Evolutionary conservation across 2,888 invertebrate genomes (phyloP).

Genomic region (Lycophotia porphyrea): DNA sequence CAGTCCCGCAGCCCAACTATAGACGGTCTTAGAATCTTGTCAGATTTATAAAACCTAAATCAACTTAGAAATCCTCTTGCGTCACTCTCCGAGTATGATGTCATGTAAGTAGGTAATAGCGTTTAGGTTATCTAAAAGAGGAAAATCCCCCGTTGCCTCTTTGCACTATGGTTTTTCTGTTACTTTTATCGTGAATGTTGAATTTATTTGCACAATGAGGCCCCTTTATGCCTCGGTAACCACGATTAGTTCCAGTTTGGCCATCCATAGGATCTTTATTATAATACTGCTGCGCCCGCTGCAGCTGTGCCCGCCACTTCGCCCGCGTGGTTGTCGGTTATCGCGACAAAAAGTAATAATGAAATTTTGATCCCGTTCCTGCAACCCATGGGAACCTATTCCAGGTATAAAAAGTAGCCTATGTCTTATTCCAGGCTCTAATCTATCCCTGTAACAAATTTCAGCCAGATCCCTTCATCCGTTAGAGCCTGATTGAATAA

Average conservation of each 20-base stretch:
- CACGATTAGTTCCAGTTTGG: background rate
- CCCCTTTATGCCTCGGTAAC: background rate
- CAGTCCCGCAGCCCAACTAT: too few species aligned
- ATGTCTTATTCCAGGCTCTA: too few species aligned
- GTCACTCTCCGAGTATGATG: background rate
- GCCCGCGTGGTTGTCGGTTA: too few species aligned
- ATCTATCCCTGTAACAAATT: too few species aligned
- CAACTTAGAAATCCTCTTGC: background rate
- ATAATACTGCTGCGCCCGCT: too few species aligned
- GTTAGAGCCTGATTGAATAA: too few species aligned
- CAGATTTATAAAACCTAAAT: background rate
- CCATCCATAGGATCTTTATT: background rate
- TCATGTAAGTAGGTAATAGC: background rate
- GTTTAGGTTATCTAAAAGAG: background rate
- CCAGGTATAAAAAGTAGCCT: too few species aligned
- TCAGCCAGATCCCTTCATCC: too few species aligned
- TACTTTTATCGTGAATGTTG: background rate
- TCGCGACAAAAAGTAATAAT: too few species aligned
- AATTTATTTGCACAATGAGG: background rate
- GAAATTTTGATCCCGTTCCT: too few species aligned
- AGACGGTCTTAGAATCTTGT: background rate
- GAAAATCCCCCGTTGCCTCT: constrained; percentile 1
- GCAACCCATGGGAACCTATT: too few species aligned
- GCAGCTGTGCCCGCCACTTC: too few species aligned
- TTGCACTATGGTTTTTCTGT: background rate